Percentiles rank a stretch among this genome's conserved stretches.
These are phyloP conservation scores for Numida meleagris DNA, from an alignment of 2,113 vertebrate species.

Conservation along the genomic window DNA sequence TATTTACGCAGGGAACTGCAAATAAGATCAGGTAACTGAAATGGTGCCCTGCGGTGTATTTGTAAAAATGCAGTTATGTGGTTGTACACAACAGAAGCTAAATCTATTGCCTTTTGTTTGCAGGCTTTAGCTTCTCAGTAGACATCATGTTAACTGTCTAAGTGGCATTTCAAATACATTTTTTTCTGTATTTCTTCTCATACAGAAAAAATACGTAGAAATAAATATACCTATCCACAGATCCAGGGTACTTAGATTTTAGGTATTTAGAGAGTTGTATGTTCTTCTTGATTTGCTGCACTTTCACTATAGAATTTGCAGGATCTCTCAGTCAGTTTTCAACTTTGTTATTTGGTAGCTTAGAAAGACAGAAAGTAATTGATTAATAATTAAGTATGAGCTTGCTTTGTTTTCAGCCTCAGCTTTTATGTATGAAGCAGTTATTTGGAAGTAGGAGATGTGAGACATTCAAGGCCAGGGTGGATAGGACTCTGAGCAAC, in stretches of 20 bases:
- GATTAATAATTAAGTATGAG: not conserved
- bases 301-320: not conserved
- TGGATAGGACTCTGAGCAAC: too few relatives aligned
- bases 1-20: not conserved
- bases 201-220: not conserved
- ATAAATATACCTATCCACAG: not conserved
- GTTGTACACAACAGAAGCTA: not conserved
- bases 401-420: not conserved
- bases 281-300: not conserved
- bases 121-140: not conserved
- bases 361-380: not conserved
- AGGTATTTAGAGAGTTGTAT: not conserved
- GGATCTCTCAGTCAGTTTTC: not conserved
- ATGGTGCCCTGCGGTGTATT: not conserved
- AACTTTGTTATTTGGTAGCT: not conserved
- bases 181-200: not conserved
- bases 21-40: not conserved
- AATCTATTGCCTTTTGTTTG: not conserved
- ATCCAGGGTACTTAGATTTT: not conserved
- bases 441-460: not conserved
- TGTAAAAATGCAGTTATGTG: not conserved
- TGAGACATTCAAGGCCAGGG: too few relatives aligned
- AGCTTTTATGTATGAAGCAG: not conserved
- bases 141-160: not conserved
- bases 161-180: not conserved